A percentile compares a stretch with the other conserved stretches of the same genome.
Conservation (phyloP, 1,140 invertebrate genomes). For the Microvelia longipes region DNA sequence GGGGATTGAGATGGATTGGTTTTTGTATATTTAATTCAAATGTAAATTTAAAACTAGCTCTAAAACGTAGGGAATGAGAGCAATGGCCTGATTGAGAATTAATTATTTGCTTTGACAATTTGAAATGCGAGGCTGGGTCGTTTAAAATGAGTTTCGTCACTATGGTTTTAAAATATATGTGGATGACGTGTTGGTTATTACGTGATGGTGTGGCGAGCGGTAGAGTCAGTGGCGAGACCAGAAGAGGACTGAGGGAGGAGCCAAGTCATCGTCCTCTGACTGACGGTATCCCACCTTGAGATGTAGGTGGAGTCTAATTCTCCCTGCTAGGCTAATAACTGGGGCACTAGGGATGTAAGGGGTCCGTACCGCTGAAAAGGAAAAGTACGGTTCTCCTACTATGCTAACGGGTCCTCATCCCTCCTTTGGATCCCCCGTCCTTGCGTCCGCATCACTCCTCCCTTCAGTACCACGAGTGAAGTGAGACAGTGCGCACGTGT, state of each 20-base stretch:
- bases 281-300: background rate
- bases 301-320: background rate
- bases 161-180: too few relatives aligned
- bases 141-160: too few relatives aligned
- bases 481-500: background rate
- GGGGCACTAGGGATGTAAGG: background rate
- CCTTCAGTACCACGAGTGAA: background rate
- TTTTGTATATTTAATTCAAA: too few relatives aligned
- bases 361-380: background rate
- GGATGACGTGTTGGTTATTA: too few relatives aligned
- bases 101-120: too few relatives aligned
- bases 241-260: background rate
- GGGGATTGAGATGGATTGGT: too few relatives aligned
- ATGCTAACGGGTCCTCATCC: background rate
- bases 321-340: background rate
- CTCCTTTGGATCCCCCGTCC: too few relatives aligned
- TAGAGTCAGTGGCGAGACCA: background rate
- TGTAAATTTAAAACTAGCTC: too few relatives aligned
- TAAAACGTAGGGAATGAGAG: too few relatives aligned
- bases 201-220: background rate
- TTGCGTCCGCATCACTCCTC: too few relatives aligned
- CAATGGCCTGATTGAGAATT: too few relatives aligned
- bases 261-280: background rate
- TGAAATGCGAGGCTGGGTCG: too few relatives aligned
- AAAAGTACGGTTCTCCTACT: background rate